A percentile compares a stretch with the other conserved stretches of the same genome.
Conservation (phyloP, 1,140 invertebrate genomes). For the Drosophila grimshawi region DNA sequence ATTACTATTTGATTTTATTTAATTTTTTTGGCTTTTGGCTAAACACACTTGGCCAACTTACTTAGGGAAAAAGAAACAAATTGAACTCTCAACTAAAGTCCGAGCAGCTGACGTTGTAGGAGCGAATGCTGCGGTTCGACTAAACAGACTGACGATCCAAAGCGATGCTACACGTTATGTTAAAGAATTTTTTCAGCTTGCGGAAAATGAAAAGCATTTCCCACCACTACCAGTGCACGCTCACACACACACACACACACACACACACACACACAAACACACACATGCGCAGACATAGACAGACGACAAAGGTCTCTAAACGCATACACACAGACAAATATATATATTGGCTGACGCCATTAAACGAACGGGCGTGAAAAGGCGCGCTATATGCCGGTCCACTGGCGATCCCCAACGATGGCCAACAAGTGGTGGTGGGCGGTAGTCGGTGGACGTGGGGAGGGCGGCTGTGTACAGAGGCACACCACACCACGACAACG, state of each 20-base stretch:
- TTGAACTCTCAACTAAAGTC: constrained; percentile 84
- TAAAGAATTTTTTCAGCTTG: constrained; percentile 84
- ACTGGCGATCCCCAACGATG: constrained; percentile 45
- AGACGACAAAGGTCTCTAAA: constrained; percentile 30
- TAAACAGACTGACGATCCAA: constrained; percentile 84
- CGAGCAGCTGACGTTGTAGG: constrained; percentile 85
- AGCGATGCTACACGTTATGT: constrained; percentile 84
- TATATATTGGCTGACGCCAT: constrained; percentile 14
- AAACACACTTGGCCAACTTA: constrained; percentile 69
- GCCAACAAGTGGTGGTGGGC: constrained; percentile 66
- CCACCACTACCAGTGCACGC: constrained; percentile 52
- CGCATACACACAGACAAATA: constrained; percentile 8
- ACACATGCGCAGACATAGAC: constrained; percentile 3
- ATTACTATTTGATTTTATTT: not conserved
- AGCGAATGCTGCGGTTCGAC: constrained; percentile 85
- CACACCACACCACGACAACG: not conserved
- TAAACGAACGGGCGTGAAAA: constrained; percentile 45
- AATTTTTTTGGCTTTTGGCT: constrained; percentile 8
- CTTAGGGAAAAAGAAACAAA: constrained; percentile 85
- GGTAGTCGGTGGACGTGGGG: not conserved
- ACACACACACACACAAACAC: constrained; percentile 4
- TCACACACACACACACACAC: constrained; percentile 3
- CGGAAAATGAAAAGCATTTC: constrained; percentile 73
- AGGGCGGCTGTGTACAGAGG: not conserved
- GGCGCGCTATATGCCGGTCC: constrained; percentile 57